phyloP scores from a whole-genome alignment of 1,140 invertebrate species.

The Pachyrhynchus sulphureomaculatus region DNA sequence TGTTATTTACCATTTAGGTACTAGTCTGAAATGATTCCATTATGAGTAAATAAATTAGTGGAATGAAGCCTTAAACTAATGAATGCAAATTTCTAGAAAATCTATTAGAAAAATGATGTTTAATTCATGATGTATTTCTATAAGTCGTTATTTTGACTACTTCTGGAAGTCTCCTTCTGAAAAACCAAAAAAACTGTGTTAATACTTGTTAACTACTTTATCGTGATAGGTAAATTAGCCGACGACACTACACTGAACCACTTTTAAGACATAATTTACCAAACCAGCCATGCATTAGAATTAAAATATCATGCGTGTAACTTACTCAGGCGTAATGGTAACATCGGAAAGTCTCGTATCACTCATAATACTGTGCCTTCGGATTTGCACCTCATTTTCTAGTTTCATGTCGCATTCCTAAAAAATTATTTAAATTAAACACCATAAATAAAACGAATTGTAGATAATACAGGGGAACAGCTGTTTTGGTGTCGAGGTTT shows the following conservation, averaged over 20 bases:
- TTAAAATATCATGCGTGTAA: slow-evolving; percentile 22
- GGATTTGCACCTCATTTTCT: slow-evolving; percentile 58
- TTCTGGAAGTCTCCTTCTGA: slow-evolving; percentile 16
- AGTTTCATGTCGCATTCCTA: slow-evolving; percentile 63
- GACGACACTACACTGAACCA: too few relatives aligned
- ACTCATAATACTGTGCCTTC: slow-evolving; percentile 52
- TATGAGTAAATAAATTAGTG: too few relatives aligned
- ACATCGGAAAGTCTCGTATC: slow-evolving; percentile 47
- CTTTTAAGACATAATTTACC: too few relatives aligned
- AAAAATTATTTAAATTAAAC: slow-evolving; percentile 38
- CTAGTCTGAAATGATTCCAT: too few relatives aligned
- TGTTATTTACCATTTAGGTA: too few relatives aligned
- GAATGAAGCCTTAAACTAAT: too few relatives aligned
- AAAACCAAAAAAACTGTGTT: slow-evolving; percentile 14
- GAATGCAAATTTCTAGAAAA: not conserved
- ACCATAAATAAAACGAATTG: too few relatives aligned
- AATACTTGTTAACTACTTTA: not conserved
- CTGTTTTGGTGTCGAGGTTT: too few relatives aligned
- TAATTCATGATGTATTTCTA: slow-evolving; percentile 23
- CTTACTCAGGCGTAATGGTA: slow-evolving; percentile 55
- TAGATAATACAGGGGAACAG: too few relatives aligned
- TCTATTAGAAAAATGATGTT: slow-evolving; percentile 11
- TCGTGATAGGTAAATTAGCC: too few relatives aligned
- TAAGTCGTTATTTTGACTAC: not conserved
- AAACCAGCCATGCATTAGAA: too few relatives aligned